Base-by-base conservation (phyloP, 2,113 vertebrate species). In the Sturnus vulgaris region DNA sequence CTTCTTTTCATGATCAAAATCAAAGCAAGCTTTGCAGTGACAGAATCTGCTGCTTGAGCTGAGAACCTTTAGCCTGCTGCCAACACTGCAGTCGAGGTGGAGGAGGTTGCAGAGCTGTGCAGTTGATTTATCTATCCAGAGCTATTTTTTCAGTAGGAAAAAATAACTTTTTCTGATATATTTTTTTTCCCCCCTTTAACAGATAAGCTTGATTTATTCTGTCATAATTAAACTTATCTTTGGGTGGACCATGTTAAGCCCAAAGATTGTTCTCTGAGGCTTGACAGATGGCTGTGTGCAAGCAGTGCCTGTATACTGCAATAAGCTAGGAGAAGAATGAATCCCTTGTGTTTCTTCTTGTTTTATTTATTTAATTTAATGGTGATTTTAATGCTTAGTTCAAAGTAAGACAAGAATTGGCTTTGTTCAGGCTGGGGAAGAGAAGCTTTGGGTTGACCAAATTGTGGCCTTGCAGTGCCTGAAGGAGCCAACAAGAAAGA, bases 21-120 rank as follows among this genome's bases (percentile, higher is more conserved):
- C 78, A 65, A 69, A 87, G 63, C n/a, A 89, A 83, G 91, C 93
- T 80, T 90, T 77, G 81, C 52, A 90, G 92, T 37, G 75, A 57
- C 75, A 35, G 81, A 49, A 61, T 82, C 73, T 91, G 82, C 82
- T 66, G 7, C 59, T 60, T 37, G 31, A 4, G 60, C 91, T 22
- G 59, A 78, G 47, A 93, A 72, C 86, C 64, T 76, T 89, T 64
- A 80, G 47, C 64, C 5, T 15, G 70, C 81, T 88, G 93, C 94
- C 93, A 95, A 9, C 70, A 53, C 92, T 64, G 72, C 91, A 96
- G 93, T 90, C 35, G 70, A 77, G 87, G 63, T 85, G 90, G 73
- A 92, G 82, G 92, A 27, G 8, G 78, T 89, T 70, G 64, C 23
- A 16, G 91, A 85, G n/a, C 55, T 92, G 25, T 86, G 80, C 73